Percentiles rank a stretch among this genome's conserved stretches.
Conservation (phyloP, 2,797 vertebrate genomes). For the Glyptemys insculpta region DNA sequence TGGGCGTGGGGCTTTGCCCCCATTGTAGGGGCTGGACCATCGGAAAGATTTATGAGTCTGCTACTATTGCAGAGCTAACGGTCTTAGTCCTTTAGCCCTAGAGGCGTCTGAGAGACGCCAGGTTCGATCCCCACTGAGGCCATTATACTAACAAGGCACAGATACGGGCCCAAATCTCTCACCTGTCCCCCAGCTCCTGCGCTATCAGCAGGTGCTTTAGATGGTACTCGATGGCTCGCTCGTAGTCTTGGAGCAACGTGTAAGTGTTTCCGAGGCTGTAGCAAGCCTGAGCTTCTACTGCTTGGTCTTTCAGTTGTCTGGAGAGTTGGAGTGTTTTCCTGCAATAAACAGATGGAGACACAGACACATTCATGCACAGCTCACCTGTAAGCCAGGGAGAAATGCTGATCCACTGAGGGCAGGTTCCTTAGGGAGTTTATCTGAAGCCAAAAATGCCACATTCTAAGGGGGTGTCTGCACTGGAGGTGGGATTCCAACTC, state of each 20-base stretch:
- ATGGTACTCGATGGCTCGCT: slow-evolving; percentile 93
- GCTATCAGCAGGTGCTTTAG: slow-evolving; percentile 96
- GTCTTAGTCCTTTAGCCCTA: background rate
- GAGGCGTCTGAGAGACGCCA: background rate
- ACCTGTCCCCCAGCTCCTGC: slow-evolving; percentile 96
- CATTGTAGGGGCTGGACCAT: background rate
- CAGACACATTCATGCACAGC: background rate
- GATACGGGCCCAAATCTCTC: background rate
- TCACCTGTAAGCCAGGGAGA: background rate
- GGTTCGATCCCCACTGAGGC: background rate
- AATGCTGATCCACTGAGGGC: background rate
- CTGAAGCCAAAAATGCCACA: fast-evolving
- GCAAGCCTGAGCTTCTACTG: slow-evolving; percentile 97
- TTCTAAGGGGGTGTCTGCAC: background rate
- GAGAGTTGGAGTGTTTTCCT: slow-evolving; percentile 97
- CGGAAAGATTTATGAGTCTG: background rate
- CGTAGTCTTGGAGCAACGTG: slow-evolving; percentile 93
- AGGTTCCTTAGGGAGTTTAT: background rate
- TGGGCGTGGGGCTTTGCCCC: no score
- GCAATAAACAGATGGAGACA: fast-evolving
- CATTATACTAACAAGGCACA: background rate
- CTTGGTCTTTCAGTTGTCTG: slow-evolving; percentile 94
- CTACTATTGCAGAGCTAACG: background rate
- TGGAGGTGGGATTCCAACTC: no score
- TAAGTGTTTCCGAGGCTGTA: slow-evolving; percentile 98